Evolutionary conservation across 2,797 vertebrate genomes (phyloP).

Genomic region (Silurus lanzhouensis): DNA sequence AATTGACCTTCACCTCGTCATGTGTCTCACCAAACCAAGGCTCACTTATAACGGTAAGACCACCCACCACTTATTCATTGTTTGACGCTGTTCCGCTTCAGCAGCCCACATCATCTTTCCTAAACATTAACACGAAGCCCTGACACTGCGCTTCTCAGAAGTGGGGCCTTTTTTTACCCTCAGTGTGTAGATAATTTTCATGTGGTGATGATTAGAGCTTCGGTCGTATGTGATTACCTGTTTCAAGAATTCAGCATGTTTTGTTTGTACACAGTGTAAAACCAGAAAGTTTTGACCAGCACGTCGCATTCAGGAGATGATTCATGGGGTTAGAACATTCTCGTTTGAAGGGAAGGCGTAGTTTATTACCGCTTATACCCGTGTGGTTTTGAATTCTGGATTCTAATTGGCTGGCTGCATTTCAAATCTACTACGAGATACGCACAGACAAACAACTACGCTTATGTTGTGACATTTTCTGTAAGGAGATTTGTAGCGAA

Average conservation of each 20-base stretch:
- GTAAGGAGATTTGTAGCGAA: neutral
- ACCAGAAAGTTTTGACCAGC: neutral
- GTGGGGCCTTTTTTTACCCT: neutral
- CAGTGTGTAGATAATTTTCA: neutral
- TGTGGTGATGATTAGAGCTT: neutral
- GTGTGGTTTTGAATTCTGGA: neutral
- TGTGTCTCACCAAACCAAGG: conserved; percentile 95
- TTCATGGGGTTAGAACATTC: neutral
- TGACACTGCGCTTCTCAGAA: neutral
- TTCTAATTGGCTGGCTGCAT: neutral
- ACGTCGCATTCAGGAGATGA: neutral
- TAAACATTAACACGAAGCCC: conserved; percentile 36
- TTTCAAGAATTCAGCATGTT: neutral
- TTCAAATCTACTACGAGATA: neutral
- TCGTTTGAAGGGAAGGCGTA: neutral
- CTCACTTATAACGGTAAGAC: conserved; percentile 96
- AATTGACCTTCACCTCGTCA: conserved; percentile 95
- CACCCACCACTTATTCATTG: neutral
- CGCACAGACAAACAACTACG: neutral
- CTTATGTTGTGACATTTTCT: neutral
- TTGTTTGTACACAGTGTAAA: neutral
- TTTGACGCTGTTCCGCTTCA: conserved; percentile 4
- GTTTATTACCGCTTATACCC: neutral
- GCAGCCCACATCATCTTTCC: neutral
- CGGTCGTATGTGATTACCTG: neutral